phyloP scores from a whole-genome alignment of 2,113 vertebrate genomes.

The Nettapus auritus region DNA sequence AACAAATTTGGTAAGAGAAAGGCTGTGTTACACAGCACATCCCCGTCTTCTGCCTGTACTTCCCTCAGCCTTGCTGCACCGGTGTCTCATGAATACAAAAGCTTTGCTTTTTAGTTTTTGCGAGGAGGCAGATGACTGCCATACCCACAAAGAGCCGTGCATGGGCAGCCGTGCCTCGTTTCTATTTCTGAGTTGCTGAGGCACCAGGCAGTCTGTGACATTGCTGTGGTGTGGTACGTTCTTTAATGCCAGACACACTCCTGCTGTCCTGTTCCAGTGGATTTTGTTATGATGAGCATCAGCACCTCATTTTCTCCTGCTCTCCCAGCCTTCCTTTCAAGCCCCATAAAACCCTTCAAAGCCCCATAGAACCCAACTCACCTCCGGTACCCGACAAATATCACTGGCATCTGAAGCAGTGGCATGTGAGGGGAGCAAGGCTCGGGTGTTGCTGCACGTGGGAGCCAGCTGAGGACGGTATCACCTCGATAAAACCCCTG shows the following conservation, averaged over 20 bases:
- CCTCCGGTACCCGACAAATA: background rate
- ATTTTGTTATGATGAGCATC: constrained; percentile 26
- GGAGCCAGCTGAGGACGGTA: background rate
- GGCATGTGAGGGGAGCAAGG: background rate
- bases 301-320: constrained; percentile 27
- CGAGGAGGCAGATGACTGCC: background rate
- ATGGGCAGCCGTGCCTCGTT: accelerated
- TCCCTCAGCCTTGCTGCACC: background rate
- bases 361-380: constrained; percentile 42
- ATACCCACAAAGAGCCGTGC: background rate
- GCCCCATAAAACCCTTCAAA: constrained; percentile 26
- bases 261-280: background rate
- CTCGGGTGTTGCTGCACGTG: background rate
- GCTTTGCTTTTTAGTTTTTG: background rate
- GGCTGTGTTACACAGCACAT: background rate
- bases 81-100: background rate
- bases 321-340: background rate
- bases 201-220: background rate
- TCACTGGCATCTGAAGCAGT: background rate
- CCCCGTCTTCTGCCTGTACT: background rate
- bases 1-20: background rate
- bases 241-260: background rate
- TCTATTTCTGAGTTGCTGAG: background rate
- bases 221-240: background rate
- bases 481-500: background rate